phyloP scores from a whole-genome alignment of 2,797 vertebrate genomes.

The Euphonia xanthogaster region DNA sequence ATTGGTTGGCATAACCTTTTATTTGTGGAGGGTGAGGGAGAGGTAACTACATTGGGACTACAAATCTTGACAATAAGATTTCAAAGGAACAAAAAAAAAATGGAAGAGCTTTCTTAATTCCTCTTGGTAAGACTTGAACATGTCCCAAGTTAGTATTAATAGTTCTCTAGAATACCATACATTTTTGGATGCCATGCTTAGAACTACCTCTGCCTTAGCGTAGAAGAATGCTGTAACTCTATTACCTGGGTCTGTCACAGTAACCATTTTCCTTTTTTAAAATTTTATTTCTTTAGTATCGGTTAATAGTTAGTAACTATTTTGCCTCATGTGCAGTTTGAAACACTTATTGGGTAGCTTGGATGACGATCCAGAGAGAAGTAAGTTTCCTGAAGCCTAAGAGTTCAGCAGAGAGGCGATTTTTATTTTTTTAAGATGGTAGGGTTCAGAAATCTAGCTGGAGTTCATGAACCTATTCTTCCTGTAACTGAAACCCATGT shows the following conservation, averaged over 20 bases:
- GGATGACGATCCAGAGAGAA: background rate
- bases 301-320: background rate
- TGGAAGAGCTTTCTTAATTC: background rate
- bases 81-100: background rate
- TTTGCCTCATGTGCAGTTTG: background rate
- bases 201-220: background rate
- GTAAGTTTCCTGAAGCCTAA: background rate
- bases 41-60: background rate
- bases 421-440: conserved; percentile 1
- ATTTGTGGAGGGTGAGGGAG: background rate
- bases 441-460: conserved; percentile 41
- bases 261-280: background rate
- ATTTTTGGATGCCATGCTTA: background rate
- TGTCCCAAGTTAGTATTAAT: background rate
- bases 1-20: background rate
- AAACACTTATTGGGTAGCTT: background rate
- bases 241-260: background rate
- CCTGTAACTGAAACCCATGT: conserved; percentile 63
- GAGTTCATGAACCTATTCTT: conserved; percentile 64
- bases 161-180: background rate
- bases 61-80: background rate
- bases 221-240: background rate
- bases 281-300: background rate
- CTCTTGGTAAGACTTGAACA: background rate
- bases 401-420: background rate